Evolutionary conservation across 2,797 vertebrate genomes (phyloP).

Genomic region (Eleutherodactylus coqui): DNA sequence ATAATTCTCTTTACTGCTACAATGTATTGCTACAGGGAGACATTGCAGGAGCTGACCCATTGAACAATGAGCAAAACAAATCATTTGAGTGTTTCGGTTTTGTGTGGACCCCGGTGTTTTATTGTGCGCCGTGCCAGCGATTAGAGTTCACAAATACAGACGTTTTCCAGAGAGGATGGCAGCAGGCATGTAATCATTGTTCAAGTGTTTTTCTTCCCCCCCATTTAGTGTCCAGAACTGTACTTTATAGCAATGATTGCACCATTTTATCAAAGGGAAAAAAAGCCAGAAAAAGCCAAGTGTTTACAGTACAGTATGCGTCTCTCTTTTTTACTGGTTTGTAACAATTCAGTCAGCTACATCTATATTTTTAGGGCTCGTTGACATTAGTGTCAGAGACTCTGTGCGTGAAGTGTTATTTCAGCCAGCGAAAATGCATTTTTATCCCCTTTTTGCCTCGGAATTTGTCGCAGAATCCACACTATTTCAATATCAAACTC

Average conservation of each 20-base stretch:
- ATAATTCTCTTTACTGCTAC: not conserved
- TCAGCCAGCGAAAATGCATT: too few species aligned
- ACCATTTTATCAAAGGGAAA: not conserved
- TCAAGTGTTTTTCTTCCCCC: not conserved
- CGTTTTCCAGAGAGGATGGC: not conserved
- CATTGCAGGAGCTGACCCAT: not conserved
- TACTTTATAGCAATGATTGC: not conserved
- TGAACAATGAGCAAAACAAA: constrained; percentile 7
- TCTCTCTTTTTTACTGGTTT: too few species aligned
- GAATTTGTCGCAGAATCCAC: too few species aligned
- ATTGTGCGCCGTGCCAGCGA: not conserved
- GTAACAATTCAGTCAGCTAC: too few species aligned
- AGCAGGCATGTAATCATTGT: not conserved
- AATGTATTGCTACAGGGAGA: constrained; percentile 2
- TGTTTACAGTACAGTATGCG: not conserved
- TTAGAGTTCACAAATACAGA: not conserved
- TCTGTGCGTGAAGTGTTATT: too few species aligned
- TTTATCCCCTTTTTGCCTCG: too few species aligned
- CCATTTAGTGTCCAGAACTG: not conserved
- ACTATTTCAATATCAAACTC: too few species aligned
- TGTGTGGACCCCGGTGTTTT: not conserved
- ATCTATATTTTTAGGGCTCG: too few species aligned
- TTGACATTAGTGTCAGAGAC: too few species aligned
- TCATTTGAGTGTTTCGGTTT: not conserved
- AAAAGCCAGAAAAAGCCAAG: too few species aligned